Conservation (phyloP, 2,797 vertebrate genomes). For the Chanos chanos region DNA sequence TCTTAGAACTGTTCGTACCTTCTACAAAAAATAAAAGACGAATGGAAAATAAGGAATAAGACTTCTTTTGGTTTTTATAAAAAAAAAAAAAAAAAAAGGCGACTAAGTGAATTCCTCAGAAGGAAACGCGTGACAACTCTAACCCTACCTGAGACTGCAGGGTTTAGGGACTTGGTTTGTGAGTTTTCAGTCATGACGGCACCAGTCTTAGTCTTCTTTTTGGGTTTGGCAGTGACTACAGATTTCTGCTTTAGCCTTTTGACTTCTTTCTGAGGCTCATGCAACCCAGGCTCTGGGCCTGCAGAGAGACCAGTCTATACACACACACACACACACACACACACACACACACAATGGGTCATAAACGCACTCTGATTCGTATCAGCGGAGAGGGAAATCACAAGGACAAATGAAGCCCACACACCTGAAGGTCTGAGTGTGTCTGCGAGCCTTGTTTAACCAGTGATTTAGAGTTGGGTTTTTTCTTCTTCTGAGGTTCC, state of each 20-base stretch:
- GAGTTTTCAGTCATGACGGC: constrained; percentile 40
- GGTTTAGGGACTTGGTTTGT: constrained; percentile 48
- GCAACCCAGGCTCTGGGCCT: constrained; percentile 26
- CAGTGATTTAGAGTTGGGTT: constrained; percentile 17
- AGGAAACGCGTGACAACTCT: too few species aligned
- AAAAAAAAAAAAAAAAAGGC: constrained; percentile 4
- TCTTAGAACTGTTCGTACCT: too few species aligned
- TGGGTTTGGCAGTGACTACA: constrained; percentile 75
- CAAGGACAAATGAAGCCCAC: neutral
- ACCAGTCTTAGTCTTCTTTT: constrained; percentile 64
- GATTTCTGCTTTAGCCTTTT: constrained; percentile 77
- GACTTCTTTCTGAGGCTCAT: constrained; percentile 71
- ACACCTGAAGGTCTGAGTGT: constrained; percentile 21
- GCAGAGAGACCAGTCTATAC: constrained; percentile 35
- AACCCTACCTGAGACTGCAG: constrained; percentile 79
- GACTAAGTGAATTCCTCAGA: too few species aligned
- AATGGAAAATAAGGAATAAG: neutral
- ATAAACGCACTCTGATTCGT: neutral
- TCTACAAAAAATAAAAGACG: neutral
- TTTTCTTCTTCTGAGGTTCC: constrained; percentile 31
- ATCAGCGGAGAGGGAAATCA: neutral
- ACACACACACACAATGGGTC: neutral
- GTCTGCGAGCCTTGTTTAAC: constrained; percentile 9
- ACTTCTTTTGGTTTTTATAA: neutral
- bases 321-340: neutral